Evolutionary conservation across 2,113 vertebrate genomes (phyloP), one percentile per base, ranked within the genome.

Genomic region (Cervus canadensis): DNA sequence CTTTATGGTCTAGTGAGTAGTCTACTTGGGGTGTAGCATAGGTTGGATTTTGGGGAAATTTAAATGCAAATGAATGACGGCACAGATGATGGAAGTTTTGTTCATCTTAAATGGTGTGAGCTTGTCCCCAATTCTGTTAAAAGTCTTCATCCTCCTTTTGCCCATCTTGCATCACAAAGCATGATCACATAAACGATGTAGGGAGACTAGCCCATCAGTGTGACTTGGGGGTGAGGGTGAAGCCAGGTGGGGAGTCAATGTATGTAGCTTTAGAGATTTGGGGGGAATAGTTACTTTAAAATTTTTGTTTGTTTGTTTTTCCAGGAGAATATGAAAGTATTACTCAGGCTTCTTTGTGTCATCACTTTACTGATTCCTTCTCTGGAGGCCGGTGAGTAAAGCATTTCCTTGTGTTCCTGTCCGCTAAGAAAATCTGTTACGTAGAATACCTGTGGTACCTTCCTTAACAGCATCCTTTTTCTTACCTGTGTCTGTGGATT

Each of bases 351-450:
- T n/a, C 40, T 93, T 97, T 95, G 95, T 94, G 30, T 43, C 98
- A 74, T 98, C 25, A 83, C 91, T 96, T 85, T 98, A 7, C 56
- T 98, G 96, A 94, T 96, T 88, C 97, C 97, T 86, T 67, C 97
- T n/a, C 71, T 98, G 94, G 83, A 87, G 89, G 95, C 97, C 91
- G 98, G 99, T 99, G 98, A 98, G 99, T 99, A 87, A 91, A 95
- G 56, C 59, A 16, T 64, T 83, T 93, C 56, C n/a, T 26, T 59
- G 13, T 87, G 19, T 84, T 74, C n/a, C 15, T n/a, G 7, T 89
- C 50, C 19, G 7, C 50, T 88, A 30, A 60, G 56, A 26, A 60
- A 74, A 17, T 43, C n/a, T 48, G 0, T 64, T 43, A 45, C 5
- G 43, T 54, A 84, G 48, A 88, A 57, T 16, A 40, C 19, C 33